A percentile compares a stretch with the other conserved stretches of the same genome.
phyloP scores from a whole-genome alignment of 2,888 invertebrate species.

The Junonia oenone region DNA sequence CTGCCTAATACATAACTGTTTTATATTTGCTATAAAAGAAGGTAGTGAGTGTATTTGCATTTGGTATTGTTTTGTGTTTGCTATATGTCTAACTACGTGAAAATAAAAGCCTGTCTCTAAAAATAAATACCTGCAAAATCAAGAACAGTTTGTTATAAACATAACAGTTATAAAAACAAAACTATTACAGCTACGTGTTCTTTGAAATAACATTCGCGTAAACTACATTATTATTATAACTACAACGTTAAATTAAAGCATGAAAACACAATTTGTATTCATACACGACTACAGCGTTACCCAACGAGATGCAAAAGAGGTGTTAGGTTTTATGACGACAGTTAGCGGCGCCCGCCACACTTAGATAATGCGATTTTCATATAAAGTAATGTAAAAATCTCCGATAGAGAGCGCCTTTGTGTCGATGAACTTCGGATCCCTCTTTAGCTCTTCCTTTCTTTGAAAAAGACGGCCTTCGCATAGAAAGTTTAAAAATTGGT shows the following conservation, averaged over 20 bases:
- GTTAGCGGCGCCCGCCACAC: background rate
- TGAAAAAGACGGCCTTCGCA: background rate
- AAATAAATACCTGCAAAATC: no score
- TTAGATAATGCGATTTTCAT: constrained; percentile 51
- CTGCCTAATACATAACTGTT: no score
- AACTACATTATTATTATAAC: background rate
- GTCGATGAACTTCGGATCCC: constrained; percentile 24
- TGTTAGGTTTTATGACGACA: constrained; percentile 10
- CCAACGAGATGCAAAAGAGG: constrained; percentile 6
- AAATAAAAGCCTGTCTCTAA: no score
- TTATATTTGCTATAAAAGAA: no score
- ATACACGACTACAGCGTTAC: background rate
- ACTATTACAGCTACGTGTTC: no score
- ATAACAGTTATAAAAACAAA: no score
- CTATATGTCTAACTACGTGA: no score
- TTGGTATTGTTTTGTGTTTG: no score
- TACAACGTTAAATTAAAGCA: background rate
- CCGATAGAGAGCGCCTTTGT: constrained; percentile 38
- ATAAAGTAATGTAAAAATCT: constrained; percentile 53
- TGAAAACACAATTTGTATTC: background rate
- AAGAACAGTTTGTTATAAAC: no score
- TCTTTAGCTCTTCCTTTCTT: background rate
- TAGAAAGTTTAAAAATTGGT: background rate
- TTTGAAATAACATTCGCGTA: no score
- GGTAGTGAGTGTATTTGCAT: no score